These are phyloP conservation scores for Drosophila tristis DNA, from an alignment of 1,140 invertebrate species.

Conservation along the genomic window DNA sequence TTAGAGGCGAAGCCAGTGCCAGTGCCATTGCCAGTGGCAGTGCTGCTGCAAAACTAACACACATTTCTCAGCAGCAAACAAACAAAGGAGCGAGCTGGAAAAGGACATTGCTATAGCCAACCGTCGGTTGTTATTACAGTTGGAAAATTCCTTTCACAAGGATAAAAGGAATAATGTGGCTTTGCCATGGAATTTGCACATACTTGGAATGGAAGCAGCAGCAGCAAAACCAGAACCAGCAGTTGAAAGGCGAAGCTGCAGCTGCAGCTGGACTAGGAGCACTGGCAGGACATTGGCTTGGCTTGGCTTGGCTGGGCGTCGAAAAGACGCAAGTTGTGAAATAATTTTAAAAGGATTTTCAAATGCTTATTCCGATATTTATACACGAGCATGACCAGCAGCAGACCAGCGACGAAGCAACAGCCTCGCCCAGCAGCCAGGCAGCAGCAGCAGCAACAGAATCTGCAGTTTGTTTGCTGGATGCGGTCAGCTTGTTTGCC, in stretches of 20 bases:
- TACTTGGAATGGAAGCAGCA: constrained; percentile 56
- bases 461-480: constrained; percentile 73
- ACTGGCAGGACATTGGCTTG: constrained; percentile 18
- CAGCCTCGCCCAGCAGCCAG: constrained; percentile 10
- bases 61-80: constrained; percentile 45
- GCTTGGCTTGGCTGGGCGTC: constrained; percentile 50
- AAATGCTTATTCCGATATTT: constrained; percentile 79
- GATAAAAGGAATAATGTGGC: constrained; percentile 82
- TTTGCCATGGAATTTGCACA: constrained; percentile 82
- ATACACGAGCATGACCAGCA: constrained; percentile 64
- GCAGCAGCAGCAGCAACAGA: constrained; percentile 44
- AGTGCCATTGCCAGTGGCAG: constrained; percentile 3
- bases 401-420: constrained; percentile 30
- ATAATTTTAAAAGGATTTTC: constrained; percentile 82
- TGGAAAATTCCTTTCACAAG: constrained; percentile 79
- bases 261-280: background rate
- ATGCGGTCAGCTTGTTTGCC: constrained; percentile 12
- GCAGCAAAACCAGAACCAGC: background rate
- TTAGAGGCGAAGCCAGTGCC: constrained; percentile 43
- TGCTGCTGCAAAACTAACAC: constrained; percentile 24
- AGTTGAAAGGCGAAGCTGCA: constrained; percentile 24
- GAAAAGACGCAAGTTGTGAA: constrained; percentile 79
- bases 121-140: constrained; percentile 76
- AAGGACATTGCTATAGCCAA: constrained; percentile 42
- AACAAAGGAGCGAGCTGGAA: constrained; percentile 37